Percentiles rank a stretch among this genome's conserved stretches.
These are phyloP conservation scores for Drosophila santomea DNA, from an alignment of 1,140 invertebrate species.

Conservation along the genomic window DNA sequence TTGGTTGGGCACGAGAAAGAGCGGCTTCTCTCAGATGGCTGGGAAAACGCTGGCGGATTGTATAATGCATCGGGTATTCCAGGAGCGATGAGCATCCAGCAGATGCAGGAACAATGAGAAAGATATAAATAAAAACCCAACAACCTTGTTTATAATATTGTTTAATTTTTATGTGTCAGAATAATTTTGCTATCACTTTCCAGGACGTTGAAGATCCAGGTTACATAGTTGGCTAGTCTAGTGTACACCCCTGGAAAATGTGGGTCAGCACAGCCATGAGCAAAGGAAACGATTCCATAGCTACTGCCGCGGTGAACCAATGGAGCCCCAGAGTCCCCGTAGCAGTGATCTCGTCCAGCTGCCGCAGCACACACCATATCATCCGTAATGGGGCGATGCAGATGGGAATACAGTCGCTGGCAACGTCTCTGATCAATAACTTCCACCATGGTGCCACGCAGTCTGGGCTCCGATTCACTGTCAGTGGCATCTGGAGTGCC, in stretches of 20 bases:
- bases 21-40: slow-evolving; percentile 30
- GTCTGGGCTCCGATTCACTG: background rate
- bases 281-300: slow-evolving; percentile 88
- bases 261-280: slow-evolving; percentile 86
- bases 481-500: slow-evolving; percentile 10
- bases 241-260: slow-evolving; percentile 87
- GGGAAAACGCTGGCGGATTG: slow-evolving; percentile 39
- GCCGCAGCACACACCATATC: slow-evolving; percentile 86
- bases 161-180: background rate
- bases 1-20: slow-evolving; percentile 31
- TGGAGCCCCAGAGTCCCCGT: slow-evolving; percentile 85
- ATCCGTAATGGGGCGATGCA: slow-evolving; percentile 67
- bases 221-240: slow-evolving; percentile 33
- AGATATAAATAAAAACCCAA: no score
- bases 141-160: background rate
- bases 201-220: slow-evolving; percentile 41
- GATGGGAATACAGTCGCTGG: slow-evolving; percentile 9
- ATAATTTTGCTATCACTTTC: background rate
- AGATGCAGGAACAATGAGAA: background rate
- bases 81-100: slow-evolving; percentile 18
- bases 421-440: slow-evolving; percentile 23
- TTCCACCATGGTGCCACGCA: slow-evolving; percentile 40
- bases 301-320: slow-evolving; percentile 63
- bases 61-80: slow-evolving; percentile 36
- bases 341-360: slow-evolving; percentile 60